Evolutionary conservation across 1,140 invertebrate species (phyloP).

Genomic region (Macrocentrus cingulum): DNA sequence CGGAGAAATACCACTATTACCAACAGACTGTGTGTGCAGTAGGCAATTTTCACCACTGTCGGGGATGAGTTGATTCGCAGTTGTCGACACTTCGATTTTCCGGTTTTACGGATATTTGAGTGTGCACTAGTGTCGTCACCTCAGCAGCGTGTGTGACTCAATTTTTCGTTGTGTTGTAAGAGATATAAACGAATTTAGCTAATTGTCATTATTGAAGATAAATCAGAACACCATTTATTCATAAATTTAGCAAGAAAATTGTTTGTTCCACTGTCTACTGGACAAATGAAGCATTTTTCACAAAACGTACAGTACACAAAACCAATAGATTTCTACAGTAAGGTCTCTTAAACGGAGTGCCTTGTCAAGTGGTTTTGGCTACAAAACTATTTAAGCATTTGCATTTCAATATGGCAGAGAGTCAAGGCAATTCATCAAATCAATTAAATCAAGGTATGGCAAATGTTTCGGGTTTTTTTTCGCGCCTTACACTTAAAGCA

Average conservation of each 20-base stretch:
- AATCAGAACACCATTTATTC: too few species aligned
- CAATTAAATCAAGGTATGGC: constrained; percentile 47
- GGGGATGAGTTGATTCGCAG: not conserved
- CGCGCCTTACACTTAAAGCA: not conserved
- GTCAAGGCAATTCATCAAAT: constrained; percentile 53
- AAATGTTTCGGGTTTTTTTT: not conserved
- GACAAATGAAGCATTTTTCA: constrained; percentile 41
- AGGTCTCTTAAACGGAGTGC: constrained; percentile 47
- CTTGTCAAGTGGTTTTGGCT: constrained; percentile 35
- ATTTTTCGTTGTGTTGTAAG: not conserved
- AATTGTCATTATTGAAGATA: not conserved
- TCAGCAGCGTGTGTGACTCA: not conserved
- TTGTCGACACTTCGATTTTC: not conserved
- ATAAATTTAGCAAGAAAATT: too few species aligned
- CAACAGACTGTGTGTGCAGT: too few species aligned
- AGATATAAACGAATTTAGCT: not conserved
- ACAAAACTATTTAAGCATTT: not conserved
- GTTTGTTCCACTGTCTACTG: constrained; percentile 9
- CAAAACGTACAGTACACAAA: constrained; percentile 36
- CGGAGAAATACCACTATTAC: too few species aligned
- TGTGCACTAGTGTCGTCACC: not conserved
- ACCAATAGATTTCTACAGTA: constrained; percentile 41
- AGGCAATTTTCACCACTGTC: too few species aligned
- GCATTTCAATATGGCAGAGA: constrained; percentile 51
- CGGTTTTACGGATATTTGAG: not conserved